Percentiles rank a stretch among this genome's conserved stretches.
Evolutionary conservation across 2,113 vertebrate genomes (phyloP).

Genomic region (Vireo altiloquus): DNA sequence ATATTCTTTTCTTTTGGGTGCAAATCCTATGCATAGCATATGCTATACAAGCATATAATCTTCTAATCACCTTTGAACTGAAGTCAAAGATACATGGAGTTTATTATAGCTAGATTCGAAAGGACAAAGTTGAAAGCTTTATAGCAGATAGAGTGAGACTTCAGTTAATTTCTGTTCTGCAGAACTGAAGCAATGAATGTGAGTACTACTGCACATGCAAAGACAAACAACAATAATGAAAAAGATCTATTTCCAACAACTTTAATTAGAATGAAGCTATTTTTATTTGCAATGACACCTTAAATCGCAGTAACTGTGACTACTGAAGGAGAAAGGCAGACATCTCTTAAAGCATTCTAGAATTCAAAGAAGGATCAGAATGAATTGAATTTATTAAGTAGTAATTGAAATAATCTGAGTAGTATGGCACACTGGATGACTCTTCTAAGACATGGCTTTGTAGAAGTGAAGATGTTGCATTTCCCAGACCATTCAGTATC

Average conservation of each 20-base stretch:
- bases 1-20: background rate
- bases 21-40: background rate
- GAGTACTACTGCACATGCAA: background rate
- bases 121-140: constrained; percentile 43
- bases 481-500: background rate
- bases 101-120: constrained; percentile 5
- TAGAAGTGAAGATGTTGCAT: background rate
- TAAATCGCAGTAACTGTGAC: background rate
- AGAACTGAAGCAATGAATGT: background rate
- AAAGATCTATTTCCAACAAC: background rate
- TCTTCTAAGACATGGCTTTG: background rate
- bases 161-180: background rate
- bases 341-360: background rate
- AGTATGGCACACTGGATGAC: background rate
- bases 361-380: background rate
- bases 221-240: background rate
- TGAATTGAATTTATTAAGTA: background rate
- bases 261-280: background rate
- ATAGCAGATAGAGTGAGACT: background rate
- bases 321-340: background rate
- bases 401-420: background rate
- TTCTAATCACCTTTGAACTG: constrained; percentile 9
- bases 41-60: background rate
- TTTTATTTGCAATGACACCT: background rate
- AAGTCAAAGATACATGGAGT: background rate